Conservation (phyloP, 2,888 invertebrate species). For the Aethes cnicana region DNA sequence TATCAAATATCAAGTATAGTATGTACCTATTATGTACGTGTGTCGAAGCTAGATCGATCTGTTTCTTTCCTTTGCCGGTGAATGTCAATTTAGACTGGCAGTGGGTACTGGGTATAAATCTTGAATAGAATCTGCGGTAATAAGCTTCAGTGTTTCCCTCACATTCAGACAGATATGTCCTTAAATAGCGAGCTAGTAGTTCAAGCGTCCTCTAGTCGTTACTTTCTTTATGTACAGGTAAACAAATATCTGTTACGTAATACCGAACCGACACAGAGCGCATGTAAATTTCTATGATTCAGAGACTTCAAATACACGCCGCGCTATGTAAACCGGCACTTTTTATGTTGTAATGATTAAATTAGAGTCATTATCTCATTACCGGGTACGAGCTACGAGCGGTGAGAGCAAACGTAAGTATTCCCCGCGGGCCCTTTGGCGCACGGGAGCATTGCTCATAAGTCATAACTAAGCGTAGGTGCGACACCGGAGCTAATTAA, state of each 20-base stretch:
- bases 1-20: constrained; percentile 11
- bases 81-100: constrained; percentile 18
- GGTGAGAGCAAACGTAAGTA: constrained; percentile 33
- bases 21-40: constrained; percentile 12
- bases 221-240: constrained; percentile 13
- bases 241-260: constrained; percentile 14
- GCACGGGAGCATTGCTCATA: constrained; percentile 51
- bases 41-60: constrained; percentile 11
- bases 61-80: constrained; percentile 25
- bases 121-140: constrained; percentile 26
- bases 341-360: constrained; percentile 30
- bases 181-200: background rate
- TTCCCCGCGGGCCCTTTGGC: constrained; percentile 65
- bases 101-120: constrained; percentile 6
- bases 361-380: constrained; percentile 31
- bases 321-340: constrained; percentile 25
- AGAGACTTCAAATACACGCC: constrained; percentile 17
- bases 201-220: constrained; percentile 11
- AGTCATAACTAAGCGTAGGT: constrained; percentile 71
- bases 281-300: constrained; percentile 15
- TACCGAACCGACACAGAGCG: background rate
- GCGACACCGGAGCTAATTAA: constrained; percentile 77
- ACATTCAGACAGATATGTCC: constrained; percentile 6
- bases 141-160: constrained; percentile 15
- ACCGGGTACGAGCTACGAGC: constrained; percentile 13